Base-by-base conservation (phyloP, 2,113 vertebrate species). In the Oreochromis niloticus region DNA sequence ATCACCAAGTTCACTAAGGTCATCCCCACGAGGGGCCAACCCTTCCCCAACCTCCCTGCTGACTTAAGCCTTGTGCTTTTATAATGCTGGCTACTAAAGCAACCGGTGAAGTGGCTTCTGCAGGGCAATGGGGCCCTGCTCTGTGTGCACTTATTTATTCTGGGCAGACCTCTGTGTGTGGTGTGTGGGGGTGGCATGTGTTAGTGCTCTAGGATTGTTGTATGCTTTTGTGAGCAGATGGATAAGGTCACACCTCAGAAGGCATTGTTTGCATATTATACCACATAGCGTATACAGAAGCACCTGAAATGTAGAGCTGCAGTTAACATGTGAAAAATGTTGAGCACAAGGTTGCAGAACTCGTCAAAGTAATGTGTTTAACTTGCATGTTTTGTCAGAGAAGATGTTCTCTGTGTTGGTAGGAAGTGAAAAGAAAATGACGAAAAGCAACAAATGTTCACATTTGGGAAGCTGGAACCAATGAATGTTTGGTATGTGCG, bases 131-230 rank as follows among this genome's bases (percentile, higher is more conserved):
- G 87, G 91, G 86, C 86, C 91, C 87, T 68, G 87, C 90, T 92
- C 91, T 87, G 89, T 68, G 71, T 88, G 91, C 92, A 90, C 91
- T 92, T 94, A 90, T 94, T 94, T 94, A 93, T 94, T 94, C 89
- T 9, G 59, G 32, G 52, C 87, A 85, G 86, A 91, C 85, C 91
- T 85, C 83, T 87, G 82, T 93, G 90, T 93, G 90, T 91, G 90
- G 86, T 88, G 80, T 68, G 83, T 85, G 87, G 80, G 82, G 81
- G 75, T 71, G 75, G 61, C 80, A 73, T 81, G 52, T 80, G 59
- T 85, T 78, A 88, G 59, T 86, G 57, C 83, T 87, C 82, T 87
- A 52, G 80, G 73, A 78, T 80, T 86, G 87, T 83, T 83, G 36
- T 82, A 14, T 71, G 71, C 84, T 79, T 41, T 52, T 80, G 82